Percentiles rank a stretch among this genome's conserved stretches.
phyloP scores from a whole-genome alignment of 2,797 vertebrate species.

The Rousettus madagascariensis region DNA sequence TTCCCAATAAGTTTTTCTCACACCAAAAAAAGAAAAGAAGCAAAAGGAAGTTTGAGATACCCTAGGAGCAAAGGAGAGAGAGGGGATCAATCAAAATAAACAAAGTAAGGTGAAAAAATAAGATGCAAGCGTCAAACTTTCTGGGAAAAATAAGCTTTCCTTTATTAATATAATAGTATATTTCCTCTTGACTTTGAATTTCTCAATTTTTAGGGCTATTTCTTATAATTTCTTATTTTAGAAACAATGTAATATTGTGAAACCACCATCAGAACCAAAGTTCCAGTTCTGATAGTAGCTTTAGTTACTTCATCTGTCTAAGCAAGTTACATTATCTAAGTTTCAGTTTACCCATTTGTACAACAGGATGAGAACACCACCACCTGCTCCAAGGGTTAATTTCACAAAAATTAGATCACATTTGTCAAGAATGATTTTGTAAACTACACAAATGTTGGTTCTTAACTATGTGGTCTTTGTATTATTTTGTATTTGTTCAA shows the following conservation, averaged over 20 bases:
- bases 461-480: background rate
- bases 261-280: background rate
- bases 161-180: background rate
- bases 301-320: background rate
- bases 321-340: background rate
- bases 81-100: background rate
- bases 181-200: conserved; percentile 41
- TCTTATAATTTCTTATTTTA: background rate
- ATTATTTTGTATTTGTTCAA: conserved; percentile 10
- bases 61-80: conserved; percentile 1
- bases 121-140: background rate
- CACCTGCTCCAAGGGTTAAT: background rate
- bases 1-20: background rate
- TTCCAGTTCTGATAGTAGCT: background rate
- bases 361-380: background rate
- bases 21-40: background rate
- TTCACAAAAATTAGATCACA: conserved; percentile 39
- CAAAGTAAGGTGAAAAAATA: background rate
- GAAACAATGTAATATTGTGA: background rate
- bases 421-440: background rate
- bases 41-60: background rate
- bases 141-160: conserved; percentile 16
- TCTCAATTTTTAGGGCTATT: background rate
- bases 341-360: background rate
- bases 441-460: background rate